A percentile compares a stretch with the other conserved stretches of the same genome.
These are phyloP conservation scores for Gallirallus australis DNA, from an alignment of 2,797 vertebrate genomes.

Conservation along the genomic window DNA sequence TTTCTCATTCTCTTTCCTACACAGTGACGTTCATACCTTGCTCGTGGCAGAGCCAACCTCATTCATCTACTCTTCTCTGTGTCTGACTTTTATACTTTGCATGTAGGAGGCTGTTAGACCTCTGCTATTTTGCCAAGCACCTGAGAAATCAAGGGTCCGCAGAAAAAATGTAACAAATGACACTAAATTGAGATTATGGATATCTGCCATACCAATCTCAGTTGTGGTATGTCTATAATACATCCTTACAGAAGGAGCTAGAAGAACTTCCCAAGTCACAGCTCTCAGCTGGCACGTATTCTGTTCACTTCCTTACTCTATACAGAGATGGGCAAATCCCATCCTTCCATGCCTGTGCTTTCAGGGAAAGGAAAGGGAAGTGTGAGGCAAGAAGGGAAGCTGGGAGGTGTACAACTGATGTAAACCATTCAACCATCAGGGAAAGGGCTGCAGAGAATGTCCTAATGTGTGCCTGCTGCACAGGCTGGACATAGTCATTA, in stretches of 20 bases:
- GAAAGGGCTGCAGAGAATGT: neutral
- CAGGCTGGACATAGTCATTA: neutral
- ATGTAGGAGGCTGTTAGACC: neutral
- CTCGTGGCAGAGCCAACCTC: neutral
- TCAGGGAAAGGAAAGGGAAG: neutral
- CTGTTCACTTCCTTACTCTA: neutral
- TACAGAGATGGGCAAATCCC: neutral
- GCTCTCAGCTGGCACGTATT: fast-evolving
- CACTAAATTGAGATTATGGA: neutral
- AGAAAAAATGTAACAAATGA: neutral
- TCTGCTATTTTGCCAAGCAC: neutral
- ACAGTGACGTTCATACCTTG: neutral
- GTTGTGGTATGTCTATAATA: neutral
- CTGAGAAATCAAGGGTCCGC: neutral
- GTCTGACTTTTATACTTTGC: neutral
- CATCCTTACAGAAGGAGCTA: neutral
- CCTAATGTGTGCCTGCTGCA: fast-evolving
- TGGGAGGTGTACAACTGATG: neutral
- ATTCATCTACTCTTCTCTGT: neutral
- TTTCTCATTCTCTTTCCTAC: neutral
- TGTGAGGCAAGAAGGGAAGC: neutral
- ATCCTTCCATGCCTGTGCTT: neutral
- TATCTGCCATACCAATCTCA: neutral
- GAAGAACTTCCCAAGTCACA: neutral
- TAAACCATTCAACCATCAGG: neutral